Base-by-base conservation (phyloP, 2,797 vertebrate genomes). In the Clarias pachynema region DNA sequence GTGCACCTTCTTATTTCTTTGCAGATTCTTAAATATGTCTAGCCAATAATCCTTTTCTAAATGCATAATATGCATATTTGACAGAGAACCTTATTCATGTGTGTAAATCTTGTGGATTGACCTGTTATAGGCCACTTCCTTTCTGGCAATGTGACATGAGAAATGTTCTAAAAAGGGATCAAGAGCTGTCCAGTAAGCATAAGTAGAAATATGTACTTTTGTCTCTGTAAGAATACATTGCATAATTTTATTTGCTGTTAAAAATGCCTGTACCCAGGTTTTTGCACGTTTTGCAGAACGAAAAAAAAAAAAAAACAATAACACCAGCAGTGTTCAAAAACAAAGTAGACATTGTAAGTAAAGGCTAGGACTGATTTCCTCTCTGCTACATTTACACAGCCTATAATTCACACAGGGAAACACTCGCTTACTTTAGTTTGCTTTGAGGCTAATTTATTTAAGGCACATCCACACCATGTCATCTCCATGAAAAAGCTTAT, bases 11-110 rank as follows among this genome's bases (percentile, higher is more conserved):
- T 92, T 87, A 6, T 44, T 44, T 44, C 44, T 44, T 44, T 37
- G 37, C 37, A 44, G 9, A 44, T 44, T 44, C 44, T 44, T 85
- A n/a, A 69, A 89, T 56, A 29, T 82, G 91, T 91, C 88, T 87
- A 20, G 8, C 84, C 9, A 86, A 90, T 92, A 93, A 93, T 92
- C 91, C 89, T 82, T 74, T 74, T 74, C 20, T 29, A 56, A 74
- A n/a, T 14, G 0, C n/a, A 14, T 20, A 10, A n/a, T 34, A 40
- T 24, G 65, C 29, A 68, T 16, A 68, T 40, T 3, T 24, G 24
- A 73, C 70, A 49, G 29, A 37, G 31, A 72, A 84, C 86, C 78
- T 84, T 83, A 90, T 89, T 90, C 84, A 90, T 86, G 70, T 86
- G 77, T 69, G 22, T 44, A 49, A 37, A 26, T 68, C 86, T 53